Conservation (phyloP, 1,140 invertebrate species). For the Heliconius himera region DNA sequence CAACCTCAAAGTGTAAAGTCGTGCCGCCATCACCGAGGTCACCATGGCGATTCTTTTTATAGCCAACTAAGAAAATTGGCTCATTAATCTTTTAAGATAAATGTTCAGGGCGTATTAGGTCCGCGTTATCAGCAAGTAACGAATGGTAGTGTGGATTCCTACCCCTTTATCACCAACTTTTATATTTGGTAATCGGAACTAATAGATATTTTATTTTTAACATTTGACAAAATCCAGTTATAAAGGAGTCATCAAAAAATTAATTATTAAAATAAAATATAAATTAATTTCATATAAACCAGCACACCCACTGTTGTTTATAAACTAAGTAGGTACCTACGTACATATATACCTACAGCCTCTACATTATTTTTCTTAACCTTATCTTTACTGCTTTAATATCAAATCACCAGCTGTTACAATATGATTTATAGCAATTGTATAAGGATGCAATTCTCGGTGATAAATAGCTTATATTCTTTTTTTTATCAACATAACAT, state of each 20-base stretch:
- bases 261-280: neutral
- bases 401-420: conserved; percentile 19
- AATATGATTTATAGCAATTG: conserved; percentile 21
- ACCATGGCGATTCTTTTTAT: conserved; percentile 78
- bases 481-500: conserved; percentile 8
- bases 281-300: neutral
- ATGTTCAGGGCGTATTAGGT: conserved; percentile 76
- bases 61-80: conserved; percentile 81
- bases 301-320: neutral
- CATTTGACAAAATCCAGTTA: too few relatives aligned
- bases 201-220: neutral
- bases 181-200: neutral
- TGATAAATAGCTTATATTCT: conserved; percentile 19
- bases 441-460: conserved; percentile 26
- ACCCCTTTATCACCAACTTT: conserved; percentile 7
- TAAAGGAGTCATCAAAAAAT: neutral
- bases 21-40: conserved; percentile 52
- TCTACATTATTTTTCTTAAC: conserved; percentile 18
- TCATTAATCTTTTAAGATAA: conserved; percentile 81
- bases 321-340: neutral
- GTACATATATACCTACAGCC: neutral
- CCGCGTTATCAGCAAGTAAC: conserved; percentile 73
- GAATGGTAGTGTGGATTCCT: conserved; percentile 61
- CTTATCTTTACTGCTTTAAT: conserved; percentile 8
- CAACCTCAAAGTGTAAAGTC: conserved; percentile 25